Conservation (phyloP, 1,140 invertebrate species). For the Aleiodes sp. region DNA sequence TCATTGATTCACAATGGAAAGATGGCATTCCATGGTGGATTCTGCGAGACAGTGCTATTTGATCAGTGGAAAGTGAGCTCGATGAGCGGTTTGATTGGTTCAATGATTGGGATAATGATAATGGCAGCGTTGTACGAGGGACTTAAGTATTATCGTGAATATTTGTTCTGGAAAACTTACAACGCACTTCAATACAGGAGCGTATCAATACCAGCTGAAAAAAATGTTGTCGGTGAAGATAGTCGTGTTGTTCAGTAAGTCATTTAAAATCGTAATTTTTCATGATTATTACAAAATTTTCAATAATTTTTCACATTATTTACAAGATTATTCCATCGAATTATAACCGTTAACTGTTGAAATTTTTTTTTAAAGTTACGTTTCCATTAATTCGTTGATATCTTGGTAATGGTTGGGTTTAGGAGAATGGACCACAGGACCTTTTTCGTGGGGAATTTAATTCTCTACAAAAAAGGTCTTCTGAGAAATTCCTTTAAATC, state of each 20-base stretch:
- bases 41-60: slow-evolving; percentile 80
- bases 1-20: slow-evolving; percentile 40
- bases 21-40: slow-evolving; percentile 85
- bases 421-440: no score
- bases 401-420: no score
- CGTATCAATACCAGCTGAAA: slow-evolving; percentile 76
- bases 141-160: slow-evolving; percentile 89
- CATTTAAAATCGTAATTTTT: no score
- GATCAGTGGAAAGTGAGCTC: slow-evolving; percentile 79
- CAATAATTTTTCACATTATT: neutral
- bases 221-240: slow-evolving; percentile 72
- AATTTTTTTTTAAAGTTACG: no score
- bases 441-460: no score
- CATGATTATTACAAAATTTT: neutral
- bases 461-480: no score
- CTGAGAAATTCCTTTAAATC: no score
- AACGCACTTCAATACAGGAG: slow-evolving; percentile 75
- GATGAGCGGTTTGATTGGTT: slow-evolving; percentile 80
- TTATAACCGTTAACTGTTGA: no score
- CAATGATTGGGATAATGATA: slow-evolving; percentile 86
- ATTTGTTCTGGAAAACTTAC: slow-evolving; percentile 84
- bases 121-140: slow-evolving; percentile 90
- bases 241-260: slow-evolving; percentile 79
- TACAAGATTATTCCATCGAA: no score
- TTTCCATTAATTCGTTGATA: no score